Base-by-base conservation (phyloP, 92 coral and sea anemone species). In the Anthopleura xanthogrammica region DNA sequence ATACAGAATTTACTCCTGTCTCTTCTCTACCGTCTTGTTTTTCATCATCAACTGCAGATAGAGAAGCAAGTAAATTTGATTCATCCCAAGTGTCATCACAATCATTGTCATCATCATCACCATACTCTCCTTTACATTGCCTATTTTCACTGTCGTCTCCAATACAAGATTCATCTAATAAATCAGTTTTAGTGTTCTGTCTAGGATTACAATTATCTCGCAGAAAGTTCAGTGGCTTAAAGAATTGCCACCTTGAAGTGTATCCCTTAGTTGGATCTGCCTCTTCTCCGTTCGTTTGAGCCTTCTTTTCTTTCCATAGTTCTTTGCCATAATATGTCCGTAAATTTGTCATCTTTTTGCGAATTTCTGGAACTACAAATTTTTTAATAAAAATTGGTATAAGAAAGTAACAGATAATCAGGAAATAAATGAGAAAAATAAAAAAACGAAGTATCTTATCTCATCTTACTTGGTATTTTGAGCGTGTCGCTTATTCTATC, bases 311-410 rank as follows among this genome's bases (percentile, higher is more conserved):
- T 74, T 92, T 90, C 81, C 95, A 92, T 17, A 89, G 75, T 72
- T 92, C 95, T 84, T 92, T 92, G 68, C 90, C 89, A 52, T 92
- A 92, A 29, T 92, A 92, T 12, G 91, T 90, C 70, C 95, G 88
- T 58, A 92, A 84, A 77, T 92, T 92, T 66, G 88, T 86, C 86
- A 86, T 86, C 82, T 92, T 92, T 77, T 85, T 89, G 57, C 87
- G 87, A 29, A 92, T 87, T 80, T 92, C 95, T 84, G 88, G 89
- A 74, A 87, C 93, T 92, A 42, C n/a, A 54, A 54, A 1, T 6
- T 54, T 8, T 8, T 8, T 54, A 5, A 46, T 46, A 46, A 6
- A 11, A 54, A 54, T 54, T 16, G 16, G 14, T 54, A 54, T 54
- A 54, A 46, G 50, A 46, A 46, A 46, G 50, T 46, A 46, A 46